A percentile compares a stretch with the other conserved stretches of the same genome.
Evolutionary conservation across 2,113 vertebrate genomes (phyloP).

Genomic region (Cyprinus carpio): DNA sequence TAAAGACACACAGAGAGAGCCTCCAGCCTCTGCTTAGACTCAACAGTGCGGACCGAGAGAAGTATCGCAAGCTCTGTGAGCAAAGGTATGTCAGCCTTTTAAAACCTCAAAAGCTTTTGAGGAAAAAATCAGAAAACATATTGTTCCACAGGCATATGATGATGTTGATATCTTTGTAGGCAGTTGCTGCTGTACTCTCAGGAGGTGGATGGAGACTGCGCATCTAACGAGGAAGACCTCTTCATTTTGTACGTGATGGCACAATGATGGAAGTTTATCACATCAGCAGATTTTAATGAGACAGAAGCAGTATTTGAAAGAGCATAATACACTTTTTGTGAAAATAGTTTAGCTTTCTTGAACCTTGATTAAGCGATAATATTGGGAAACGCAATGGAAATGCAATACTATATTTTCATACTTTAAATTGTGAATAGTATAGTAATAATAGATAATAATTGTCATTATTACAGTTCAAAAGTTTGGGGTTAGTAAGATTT

Average conservation of each 20-base stretch:
- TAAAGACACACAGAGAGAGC: slow-evolving; percentile 88
- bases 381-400: background rate
- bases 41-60: slow-evolving; percentile 90
- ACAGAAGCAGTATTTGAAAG: background rate
- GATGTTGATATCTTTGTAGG: slow-evolving; percentile 69
- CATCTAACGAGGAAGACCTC: slow-evolving; percentile 94
- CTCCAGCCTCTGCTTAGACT: slow-evolving; percentile 89
- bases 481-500: background rate
- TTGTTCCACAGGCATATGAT: background rate
- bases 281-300: background rate
- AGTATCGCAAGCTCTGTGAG: slow-evolving; percentile 92
- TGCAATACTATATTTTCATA: background rate
- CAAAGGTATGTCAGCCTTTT: slow-evolving; percentile 81
- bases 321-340: background rate
- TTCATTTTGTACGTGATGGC: slow-evolving; percentile 90
- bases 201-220: slow-evolving; percentile 90
- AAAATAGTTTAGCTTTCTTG: background rate
- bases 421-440: background rate
- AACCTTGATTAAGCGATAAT: background rate
- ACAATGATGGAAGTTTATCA: background rate
- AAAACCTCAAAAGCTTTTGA: background rate
- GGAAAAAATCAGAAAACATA: background rate
- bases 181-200: slow-evolving; percentile 95
- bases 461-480: background rate
- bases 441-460: no score